Evolutionary conservation across 1,140 invertebrate species (phyloP), one percentile per base, ranked within the genome.

Genomic region (Mactra quadrangularis): DNA sequence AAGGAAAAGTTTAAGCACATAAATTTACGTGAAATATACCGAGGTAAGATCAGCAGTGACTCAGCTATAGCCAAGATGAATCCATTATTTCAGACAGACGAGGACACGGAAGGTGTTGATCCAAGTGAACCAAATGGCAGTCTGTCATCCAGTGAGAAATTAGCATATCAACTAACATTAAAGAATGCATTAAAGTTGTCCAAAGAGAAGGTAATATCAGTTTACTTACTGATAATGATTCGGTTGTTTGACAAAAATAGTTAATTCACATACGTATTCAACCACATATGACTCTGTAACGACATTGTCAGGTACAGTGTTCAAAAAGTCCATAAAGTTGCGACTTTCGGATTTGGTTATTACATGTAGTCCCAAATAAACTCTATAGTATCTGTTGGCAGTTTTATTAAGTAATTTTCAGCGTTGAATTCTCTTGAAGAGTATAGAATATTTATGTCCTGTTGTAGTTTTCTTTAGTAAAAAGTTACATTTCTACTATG

Each of bases 131-230:
- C 1, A 64, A 68, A 38, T 29, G 50, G 17, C 27, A 83, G 85
- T 74, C 25, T 79, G 7, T 85, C 85, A 50, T 79, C 82, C 57
- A 83, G 84, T 81, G 85, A 87, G 57, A 85, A 84, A 53, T 50
- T 83, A 9, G 66, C 76, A 7, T 79, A 66, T 62, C 47, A 76
- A n/a, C n/a, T 45, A 22, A 45, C 72, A 35, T 41, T 83, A 55
- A 82, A 64, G 47, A 62, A 72, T 25, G 70, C 70, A 17, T 35
- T 64, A 35, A 60, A 33, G 17, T 50, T 81, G 25, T 81, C 53
- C 19, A 71, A 81, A 29, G 66, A 13, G 60, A 33, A 60, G 55
- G 64, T 71, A 57, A 25, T 6, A 41, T 41, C n/a, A n/a, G n/a
- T n/a, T n/a, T n/a, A n/a, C n/a, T n/a, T n/a, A 33, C 27, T 45